Evolutionary conservation across 37 sponge, comb jelly and placozoan genomes (phyloP), one percentile per base, ranked within the genome.

Genomic region (Bolinopsis microptera): DNA sequence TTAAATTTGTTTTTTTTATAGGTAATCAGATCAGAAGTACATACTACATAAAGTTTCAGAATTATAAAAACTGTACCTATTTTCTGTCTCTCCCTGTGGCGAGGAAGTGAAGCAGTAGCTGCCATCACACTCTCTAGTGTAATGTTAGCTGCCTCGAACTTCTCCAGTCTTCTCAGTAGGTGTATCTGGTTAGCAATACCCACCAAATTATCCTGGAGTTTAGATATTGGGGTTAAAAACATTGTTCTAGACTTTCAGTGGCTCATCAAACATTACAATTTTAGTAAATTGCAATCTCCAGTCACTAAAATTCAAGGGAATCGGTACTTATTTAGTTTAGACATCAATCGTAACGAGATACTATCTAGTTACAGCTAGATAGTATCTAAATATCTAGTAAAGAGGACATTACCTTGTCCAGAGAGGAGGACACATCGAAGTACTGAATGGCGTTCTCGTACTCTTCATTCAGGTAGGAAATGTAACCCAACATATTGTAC

Each of bases 401-500:
- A n/a, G n/a, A n/a, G n/a, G n/a, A n/a, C n/a, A 32, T 86, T 86
- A 86, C 90, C 90, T 40, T 86, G 35, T 86, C 90, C 0, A 86
- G 26, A 40, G n/a, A 16, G 30, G 90, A 16, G 25, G 90, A 35
- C 0, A 86, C 24, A 38, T 86, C 90, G 90, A 86, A 86, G 61
- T 86, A 86, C 16, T 34, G 25, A 21, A 86, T 28, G 61, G 90
- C 90, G 31, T 41, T 41, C n/a, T 39, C 61, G 30, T 41, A 39
- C 26, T 86, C 61, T 3, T 40, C 90, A 22, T 86, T 41, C 61
- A 86, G 36, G 26, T 86, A 86, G 90, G 36, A 39, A 18, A 86
- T 41, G 90, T 86, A 86, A 25, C 90, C 90, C 61, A 86, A 48
- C 90, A 86, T 41, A 23, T 86, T 86, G 90, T 86, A 86, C 8